Percentiles rank a stretch among this genome's conserved stretches.
These are phyloP conservation scores for Axinella damicornis DNA, from an alignment of 37 sponge, comb jelly and placozoan genomes.

Conservation along the genomic window DNA sequence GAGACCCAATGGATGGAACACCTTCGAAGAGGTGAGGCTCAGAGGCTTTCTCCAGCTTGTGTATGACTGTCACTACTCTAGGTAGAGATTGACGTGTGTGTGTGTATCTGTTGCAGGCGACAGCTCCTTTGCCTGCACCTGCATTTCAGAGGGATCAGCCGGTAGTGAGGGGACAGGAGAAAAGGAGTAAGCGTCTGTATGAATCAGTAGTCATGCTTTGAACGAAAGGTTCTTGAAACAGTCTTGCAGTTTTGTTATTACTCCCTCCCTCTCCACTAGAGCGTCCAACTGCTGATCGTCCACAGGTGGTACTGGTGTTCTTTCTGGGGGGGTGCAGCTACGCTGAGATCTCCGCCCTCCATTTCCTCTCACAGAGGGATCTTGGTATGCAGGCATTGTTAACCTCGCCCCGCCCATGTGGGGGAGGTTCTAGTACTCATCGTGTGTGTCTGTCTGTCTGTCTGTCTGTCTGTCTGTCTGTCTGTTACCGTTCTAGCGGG, in stretches of 20 bases:
- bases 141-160: neutral
- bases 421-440: no score
- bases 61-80: no score
- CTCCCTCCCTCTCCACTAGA: neutral
- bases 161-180: slow-evolving; percentile 33
- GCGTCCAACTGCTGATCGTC: slow-evolving; percentile 58
- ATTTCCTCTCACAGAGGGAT: slow-evolving; percentile 86
- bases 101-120: no score
- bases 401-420: no score
- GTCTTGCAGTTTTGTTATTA: no score
- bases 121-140: slow-evolving; percentile 33
- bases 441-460: no score
- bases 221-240: no score
- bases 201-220: no score
- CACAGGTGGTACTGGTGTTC: slow-evolving; percentile 82
- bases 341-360: slow-evolving; percentile 95
- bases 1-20: slow-evolving; percentile 59
- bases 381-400: slow-evolving; percentile 58
- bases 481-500: no score
- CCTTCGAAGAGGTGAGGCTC: slow-evolving; percentile 80
- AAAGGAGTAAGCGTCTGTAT: slow-evolving; percentile 50
- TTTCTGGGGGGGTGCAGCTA: slow-evolving; percentile 97
- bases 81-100: no score
- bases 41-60: no score
- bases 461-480: no score